Conservation (phyloP, 2,888 invertebrate species). For the Seira sanloemensis region DNA sequence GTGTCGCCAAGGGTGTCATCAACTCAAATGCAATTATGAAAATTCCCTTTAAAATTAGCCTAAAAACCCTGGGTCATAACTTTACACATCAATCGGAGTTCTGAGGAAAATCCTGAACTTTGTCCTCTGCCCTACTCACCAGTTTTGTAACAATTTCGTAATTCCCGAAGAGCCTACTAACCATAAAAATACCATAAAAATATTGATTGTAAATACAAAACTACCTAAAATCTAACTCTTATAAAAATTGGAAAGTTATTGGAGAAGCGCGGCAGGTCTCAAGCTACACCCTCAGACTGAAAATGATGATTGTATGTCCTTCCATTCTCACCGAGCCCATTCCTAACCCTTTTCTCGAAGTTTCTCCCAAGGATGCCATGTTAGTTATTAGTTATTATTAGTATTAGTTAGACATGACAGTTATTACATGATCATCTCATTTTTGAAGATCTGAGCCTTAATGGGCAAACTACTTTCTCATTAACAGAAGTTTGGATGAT, state of each 20-base stretch:
- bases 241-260: not conserved
- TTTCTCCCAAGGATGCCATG: not conserved
- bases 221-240: not conserved
- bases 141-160: not conserved
- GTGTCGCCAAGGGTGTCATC: too few relatives aligned
- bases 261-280: not conserved
- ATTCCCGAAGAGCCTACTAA: not conserved
- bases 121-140: too few relatives aligned
- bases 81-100: too few relatives aligned
- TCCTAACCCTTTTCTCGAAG: not conserved
- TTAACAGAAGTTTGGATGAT: slow-evolving; percentile 36
- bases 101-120: too few relatives aligned
- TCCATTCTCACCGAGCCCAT: not conserved
- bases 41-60: too few relatives aligned
- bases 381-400: too few relatives aligned
- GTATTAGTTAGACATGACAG: not conserved
- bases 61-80: too few relatives aligned
- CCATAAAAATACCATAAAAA: too few relatives aligned
- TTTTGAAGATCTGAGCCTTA: not conserved
- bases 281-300: not conserved
- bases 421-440: not conserved
- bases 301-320: not conserved
- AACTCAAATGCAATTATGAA: too few relatives aligned
- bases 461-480: too few relatives aligned
- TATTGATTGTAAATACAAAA: not conserved